Conservation (phyloP, 2,797 vertebrate species). For the Scomberomorus guttatus region DNA sequence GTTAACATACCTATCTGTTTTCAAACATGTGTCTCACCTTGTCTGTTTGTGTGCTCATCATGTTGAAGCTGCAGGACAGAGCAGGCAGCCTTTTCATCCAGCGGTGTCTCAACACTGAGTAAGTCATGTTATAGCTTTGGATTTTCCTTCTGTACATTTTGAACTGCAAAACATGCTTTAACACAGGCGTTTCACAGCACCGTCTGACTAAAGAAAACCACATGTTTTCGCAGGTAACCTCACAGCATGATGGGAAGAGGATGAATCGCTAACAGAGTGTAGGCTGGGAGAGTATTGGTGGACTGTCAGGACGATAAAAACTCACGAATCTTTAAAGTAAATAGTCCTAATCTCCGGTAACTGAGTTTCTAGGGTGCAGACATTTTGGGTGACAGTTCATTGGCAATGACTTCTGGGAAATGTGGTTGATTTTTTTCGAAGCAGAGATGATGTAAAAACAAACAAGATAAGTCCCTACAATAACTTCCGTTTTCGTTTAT, state of each 20-base stretch:
- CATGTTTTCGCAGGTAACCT: constrained; percentile 50
- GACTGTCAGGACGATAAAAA: background rate
- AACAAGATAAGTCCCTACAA: background rate
- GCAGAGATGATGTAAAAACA: background rate
- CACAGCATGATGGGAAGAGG: background rate
- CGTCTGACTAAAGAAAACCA: constrained; percentile 39
- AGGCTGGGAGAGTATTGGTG: accelerated
- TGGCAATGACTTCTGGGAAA: constrained; percentile 72
- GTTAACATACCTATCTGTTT: background rate
- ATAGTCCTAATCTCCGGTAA: constrained; percentile 1
- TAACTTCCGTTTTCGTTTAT: constrained; percentile 1
- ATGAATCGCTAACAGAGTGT: background rate
- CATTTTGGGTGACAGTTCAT: constrained; percentile 77
- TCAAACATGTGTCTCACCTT: constrained; percentile 74
- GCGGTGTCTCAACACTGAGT: constrained; percentile 70
- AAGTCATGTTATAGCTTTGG: constrained; percentile 31
- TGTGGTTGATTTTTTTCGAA: constrained; percentile 45
- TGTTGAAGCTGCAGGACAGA: constrained; percentile 34
- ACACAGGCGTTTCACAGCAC: constrained; percentile 27
- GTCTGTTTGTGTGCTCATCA: constrained; percentile 65
- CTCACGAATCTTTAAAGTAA: background rate
- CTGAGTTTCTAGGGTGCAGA: constrained; percentile 62
- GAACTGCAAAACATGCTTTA: constrained; percentile 63
- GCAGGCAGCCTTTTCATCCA: constrained; percentile 72
- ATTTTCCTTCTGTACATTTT: constrained; percentile 72